Conservation (phyloP, 2,797 vertebrate species). For the Presbytis comata region DNA sequence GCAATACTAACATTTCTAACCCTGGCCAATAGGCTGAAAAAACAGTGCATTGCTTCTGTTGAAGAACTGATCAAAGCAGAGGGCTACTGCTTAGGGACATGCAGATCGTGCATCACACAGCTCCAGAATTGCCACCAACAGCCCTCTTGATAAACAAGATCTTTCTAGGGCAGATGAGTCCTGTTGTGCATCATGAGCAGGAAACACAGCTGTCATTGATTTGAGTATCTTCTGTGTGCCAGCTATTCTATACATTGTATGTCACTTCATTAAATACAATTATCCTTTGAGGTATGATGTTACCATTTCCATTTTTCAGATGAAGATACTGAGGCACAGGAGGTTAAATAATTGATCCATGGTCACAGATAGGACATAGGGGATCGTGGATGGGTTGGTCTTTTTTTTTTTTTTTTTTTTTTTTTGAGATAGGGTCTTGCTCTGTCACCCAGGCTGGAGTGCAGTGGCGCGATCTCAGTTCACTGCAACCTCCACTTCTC, state of each 20-base stretch:
- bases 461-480: not conserved
- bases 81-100: too few relatives aligned
- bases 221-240: not conserved
- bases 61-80: not conserved
- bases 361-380: not conserved
- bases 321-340: not conserved
- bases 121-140: not conserved
- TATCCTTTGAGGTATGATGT: not conserved
- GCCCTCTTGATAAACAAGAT: not conserved
- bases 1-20: not conserved
- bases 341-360: not conserved
- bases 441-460: not conserved
- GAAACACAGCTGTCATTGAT: not conserved
- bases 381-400: not conserved
- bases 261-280: not conserved
- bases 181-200: not conserved
- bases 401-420: too few relatives aligned
- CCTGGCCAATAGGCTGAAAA: not conserved
- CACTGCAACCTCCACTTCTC: not conserved
- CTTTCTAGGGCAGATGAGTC: not conserved
- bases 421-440: not conserved
- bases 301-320: not conserved
- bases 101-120: not conserved
- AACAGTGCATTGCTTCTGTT: not conserved
- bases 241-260: not conserved